Percentiles rank a stretch among this genome's conserved stretches.
Evolutionary conservation across 2,113 vertebrate species (phyloP).

Genomic region (Morone chrysops): DNA sequence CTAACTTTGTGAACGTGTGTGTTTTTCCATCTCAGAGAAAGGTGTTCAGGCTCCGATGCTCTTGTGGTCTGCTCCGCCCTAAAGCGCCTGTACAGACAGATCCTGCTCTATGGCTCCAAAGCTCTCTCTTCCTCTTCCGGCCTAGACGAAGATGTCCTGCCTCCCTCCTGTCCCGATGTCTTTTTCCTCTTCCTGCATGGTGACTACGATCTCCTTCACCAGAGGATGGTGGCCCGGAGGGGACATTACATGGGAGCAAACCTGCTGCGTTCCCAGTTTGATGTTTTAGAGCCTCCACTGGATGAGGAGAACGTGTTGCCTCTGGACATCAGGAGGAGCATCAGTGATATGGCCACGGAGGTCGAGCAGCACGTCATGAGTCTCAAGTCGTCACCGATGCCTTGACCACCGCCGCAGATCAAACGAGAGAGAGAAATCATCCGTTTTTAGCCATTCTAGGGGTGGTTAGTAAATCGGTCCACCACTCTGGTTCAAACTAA

Average conservation of each 20-base stretch:
- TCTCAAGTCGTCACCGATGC: constrained; percentile 6
- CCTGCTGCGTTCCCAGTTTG: constrained; percentile 90
- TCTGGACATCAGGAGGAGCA: constrained; percentile 82
- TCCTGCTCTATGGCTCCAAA: constrained; percentile 82
- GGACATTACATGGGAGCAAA: constrained; percentile 90
- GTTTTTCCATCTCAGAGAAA: constrained; percentile 76
- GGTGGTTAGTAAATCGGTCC: not conserved
- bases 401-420: constrained; percentile 18
- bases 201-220: constrained; percentile 83
- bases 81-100: constrained; percentile 87
- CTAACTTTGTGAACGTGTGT: not conserved
- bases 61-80: constrained; percentile 91
- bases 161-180: constrained; percentile 62
- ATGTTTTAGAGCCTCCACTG: constrained; percentile 86
- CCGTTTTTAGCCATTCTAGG: not conserved
- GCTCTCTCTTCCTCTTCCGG: constrained; percentile 9
- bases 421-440: not conserved
- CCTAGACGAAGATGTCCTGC: constrained; percentile 38
- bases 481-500: not conserved
- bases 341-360: constrained; percentile 81
- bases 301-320: constrained; percentile 85
- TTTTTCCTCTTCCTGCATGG: constrained; percentile 89
- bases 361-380: constrained; percentile 74
- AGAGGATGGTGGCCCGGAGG: constrained; percentile 83
- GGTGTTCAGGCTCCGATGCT: constrained; percentile 73